phyloP scores from a whole-genome alignment of 2,888 invertebrate genomes.

The Leptinotarsa juncta region DNA sequence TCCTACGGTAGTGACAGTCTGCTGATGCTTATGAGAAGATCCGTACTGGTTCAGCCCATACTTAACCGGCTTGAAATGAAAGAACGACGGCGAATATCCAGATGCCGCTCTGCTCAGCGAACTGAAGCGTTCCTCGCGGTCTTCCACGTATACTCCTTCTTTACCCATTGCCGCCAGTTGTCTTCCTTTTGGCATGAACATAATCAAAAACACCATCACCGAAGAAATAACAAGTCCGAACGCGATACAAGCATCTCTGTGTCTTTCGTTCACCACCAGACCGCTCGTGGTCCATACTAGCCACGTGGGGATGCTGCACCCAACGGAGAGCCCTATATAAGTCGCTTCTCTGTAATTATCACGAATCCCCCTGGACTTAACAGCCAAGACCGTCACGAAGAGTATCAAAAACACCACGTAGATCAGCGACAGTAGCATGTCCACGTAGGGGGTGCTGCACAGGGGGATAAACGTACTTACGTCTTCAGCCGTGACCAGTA shows the following conservation, averaged over 20 bases:
- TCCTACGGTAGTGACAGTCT: slow-evolving; percentile 59
- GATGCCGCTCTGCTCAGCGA: slow-evolving; percentile 82
- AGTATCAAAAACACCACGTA: slow-evolving; percentile 88
- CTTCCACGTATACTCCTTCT: slow-evolving; percentile 85
- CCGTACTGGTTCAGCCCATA: slow-evolving; percentile 68
- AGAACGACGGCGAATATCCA: slow-evolving; percentile 91
- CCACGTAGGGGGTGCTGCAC: slow-evolving; percentile 77
- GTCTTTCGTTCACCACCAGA: slow-evolving; percentile 80
- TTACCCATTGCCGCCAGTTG: slow-evolving; percentile 93
- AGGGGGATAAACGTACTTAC: slow-evolving; percentile 61
- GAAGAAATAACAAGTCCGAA: slow-evolving; percentile 89
- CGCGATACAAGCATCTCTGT: slow-evolving; percentile 89
- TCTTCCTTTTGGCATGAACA: slow-evolving; percentile 94
- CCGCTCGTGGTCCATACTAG: slow-evolving; percentile 87
- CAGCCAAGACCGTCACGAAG: slow-evolving; percentile 85
- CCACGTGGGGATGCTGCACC: slow-evolving; percentile 89
- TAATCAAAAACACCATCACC: slow-evolving; percentile 87
- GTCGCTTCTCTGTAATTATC: slow-evolving; percentile 95
- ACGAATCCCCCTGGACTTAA: slow-evolving; percentile 87
- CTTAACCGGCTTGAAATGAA: slow-evolving; percentile 91
- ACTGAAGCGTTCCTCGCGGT: slow-evolving; percentile 85
- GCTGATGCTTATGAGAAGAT: slow-evolving; percentile 57
- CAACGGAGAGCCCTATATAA: slow-evolving; percentile 90
- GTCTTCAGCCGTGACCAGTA: slow-evolving; percentile 62
- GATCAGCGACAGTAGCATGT: slow-evolving; percentile 81